Evolutionary conservation across 2,888 invertebrate genomes (phyloP).

Genomic region (Hylaea fasciaria): DNA sequence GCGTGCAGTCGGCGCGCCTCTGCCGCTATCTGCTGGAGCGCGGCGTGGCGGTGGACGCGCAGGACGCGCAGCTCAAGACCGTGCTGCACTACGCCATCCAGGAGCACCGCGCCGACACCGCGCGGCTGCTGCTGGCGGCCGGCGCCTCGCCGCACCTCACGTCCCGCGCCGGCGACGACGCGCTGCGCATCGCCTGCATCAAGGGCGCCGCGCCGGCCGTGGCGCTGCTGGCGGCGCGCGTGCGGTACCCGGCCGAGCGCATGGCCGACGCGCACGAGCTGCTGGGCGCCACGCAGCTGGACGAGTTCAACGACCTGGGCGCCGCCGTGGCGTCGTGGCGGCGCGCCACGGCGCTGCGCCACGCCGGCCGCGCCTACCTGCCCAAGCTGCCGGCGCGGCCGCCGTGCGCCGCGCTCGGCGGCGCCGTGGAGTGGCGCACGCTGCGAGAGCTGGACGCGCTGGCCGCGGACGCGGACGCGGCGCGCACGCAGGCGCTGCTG

Average conservation of each 20-base stretch:
- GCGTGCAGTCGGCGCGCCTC: slow-evolving; percentile 93
- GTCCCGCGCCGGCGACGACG: slow-evolving; percentile 94
- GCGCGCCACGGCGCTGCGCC: slow-evolving; percentile 83
- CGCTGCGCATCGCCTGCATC: slow-evolving; percentile 87
- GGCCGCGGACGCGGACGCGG: slow-evolving; percentile 91
- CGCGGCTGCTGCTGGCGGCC: slow-evolving; percentile 90
- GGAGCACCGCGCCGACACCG: slow-evolving; percentile 91
- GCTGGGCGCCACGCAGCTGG: slow-evolving; percentile 93
- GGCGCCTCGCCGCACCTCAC: slow-evolving; percentile 91
- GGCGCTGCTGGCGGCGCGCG: slow-evolving; percentile 85
- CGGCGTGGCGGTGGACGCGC: slow-evolving; percentile 93
- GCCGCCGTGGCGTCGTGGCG: slow-evolving; percentile 92
- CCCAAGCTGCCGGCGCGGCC: slow-evolving; percentile 29
- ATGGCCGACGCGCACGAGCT: slow-evolving; percentile 95
- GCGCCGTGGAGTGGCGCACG: slow-evolving; percentile 90
- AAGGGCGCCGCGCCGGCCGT: slow-evolving; percentile 86
- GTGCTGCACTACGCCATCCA: slow-evolving; percentile 96
- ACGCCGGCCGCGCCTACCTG: slow-evolving; percentile 32
- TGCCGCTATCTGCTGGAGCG: slow-evolving; percentile 91
- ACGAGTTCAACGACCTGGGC: slow-evolving; percentile 92
- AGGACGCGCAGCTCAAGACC: slow-evolving; percentile 95
- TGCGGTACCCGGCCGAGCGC: slow-evolving; percentile 87
- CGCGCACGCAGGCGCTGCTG: slow-evolving; percentile 94
- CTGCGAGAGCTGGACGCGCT: slow-evolving; percentile 89
- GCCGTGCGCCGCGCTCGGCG: slow-evolving; percentile 81